These are phyloP conservation scores for Chelidonichthys spinosus DNA, from an alignment of 2,797 vertebrate genomes.

Conservation along the genomic window DNA sequence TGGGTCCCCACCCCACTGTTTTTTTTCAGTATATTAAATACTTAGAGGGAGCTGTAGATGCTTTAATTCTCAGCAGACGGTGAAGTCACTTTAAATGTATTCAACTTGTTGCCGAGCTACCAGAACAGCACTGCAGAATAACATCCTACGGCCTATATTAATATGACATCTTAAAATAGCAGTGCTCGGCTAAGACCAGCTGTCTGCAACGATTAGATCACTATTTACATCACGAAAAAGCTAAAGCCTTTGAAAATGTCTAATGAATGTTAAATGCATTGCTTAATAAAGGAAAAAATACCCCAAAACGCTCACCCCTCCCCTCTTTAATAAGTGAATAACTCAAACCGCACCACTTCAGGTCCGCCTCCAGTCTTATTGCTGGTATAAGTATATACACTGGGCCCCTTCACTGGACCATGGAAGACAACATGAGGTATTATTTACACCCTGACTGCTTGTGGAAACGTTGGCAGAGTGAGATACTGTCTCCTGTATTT, in stretches of 20 bases:
- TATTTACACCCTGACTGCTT: slow-evolving; percentile 5
- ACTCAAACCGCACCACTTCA: slow-evolving; percentile 33
- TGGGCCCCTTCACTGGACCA: slow-evolving; percentile 16
- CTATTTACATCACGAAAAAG: not conserved
- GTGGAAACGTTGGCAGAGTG: slow-evolving; percentile 21
- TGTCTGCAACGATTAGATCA: not conserved
- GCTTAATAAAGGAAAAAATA: not conserved
- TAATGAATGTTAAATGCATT: not conserved
- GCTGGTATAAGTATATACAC: slow-evolving; percentile 40
- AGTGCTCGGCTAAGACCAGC: not conserved
- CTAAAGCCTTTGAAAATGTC: not conserved
- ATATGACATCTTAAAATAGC: slow-evolving; percentile 22
- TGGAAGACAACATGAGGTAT: slow-evolving; percentile 7
- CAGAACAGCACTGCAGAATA: not conserved
- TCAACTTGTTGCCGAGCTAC: too few relatives aligned
- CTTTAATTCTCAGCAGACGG: too few relatives aligned
- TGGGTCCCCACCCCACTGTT: too few relatives aligned
- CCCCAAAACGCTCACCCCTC: not conserved
- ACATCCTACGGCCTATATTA: slow-evolving; percentile 1
- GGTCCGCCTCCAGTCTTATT: slow-evolving; percentile 1
- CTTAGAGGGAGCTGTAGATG: too few relatives aligned
- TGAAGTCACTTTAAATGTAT: too few relatives aligned
- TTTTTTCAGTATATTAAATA: too few relatives aligned
- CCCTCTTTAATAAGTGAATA: not conserved
- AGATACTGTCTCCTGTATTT: slow-evolving; percentile 18